Percentiles rank a stretch among this genome's conserved stretches.
Evolutionary conservation across 1,140 invertebrate genomes (phyloP).

Genomic region (Calephelis nemesis): DNA sequence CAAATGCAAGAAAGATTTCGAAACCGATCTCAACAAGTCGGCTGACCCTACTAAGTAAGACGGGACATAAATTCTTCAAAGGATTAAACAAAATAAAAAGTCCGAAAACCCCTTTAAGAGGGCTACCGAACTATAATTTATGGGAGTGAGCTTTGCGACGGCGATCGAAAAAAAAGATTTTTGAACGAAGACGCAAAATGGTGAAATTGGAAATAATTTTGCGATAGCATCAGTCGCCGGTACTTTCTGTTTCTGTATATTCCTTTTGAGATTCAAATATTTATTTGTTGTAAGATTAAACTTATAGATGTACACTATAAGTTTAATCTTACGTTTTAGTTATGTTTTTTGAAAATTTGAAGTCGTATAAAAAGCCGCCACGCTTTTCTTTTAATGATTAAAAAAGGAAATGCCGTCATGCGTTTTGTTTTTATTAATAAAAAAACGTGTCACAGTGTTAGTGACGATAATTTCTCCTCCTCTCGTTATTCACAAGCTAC

Average conservation of each 20-base stretch:
- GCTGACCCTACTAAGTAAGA: conserved; percentile 75
- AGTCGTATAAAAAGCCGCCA: too few species aligned
- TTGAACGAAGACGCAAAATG: conserved; percentile 63
- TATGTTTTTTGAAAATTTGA: too few species aligned
- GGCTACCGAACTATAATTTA: conserved; percentile 79
- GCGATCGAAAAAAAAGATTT: conserved; percentile 58
- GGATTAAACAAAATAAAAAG: conserved; percentile 71
- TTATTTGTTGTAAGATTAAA: conserved; percentile 17
- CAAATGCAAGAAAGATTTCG: conserved; percentile 28
- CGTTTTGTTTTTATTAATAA: too few species aligned
- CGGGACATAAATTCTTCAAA: conserved; percentile 76
- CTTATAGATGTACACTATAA: not conserved
- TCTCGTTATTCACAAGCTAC: too few species aligned
- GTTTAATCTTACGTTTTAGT: too few species aligned
- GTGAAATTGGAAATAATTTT: conserved; percentile 78
- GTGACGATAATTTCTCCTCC: too few species aligned
- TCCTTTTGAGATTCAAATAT: conserved; percentile 38
- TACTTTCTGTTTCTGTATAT: conserved; percentile 65
- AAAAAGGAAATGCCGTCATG: too few species aligned
- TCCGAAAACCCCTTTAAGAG: conserved; percentile 68
- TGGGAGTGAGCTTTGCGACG: conserved; percentile 61
- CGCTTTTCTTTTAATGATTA: too few species aligned
- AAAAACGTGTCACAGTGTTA: too few species aligned
- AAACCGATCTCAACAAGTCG: conserved; percentile 43
- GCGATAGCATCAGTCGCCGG: conserved; percentile 71